Evolutionary conservation across 2,888 invertebrate species (phyloP), one percentile per base, ranked within the genome.

Genomic region (Keiferia lycopersicella): DNA sequence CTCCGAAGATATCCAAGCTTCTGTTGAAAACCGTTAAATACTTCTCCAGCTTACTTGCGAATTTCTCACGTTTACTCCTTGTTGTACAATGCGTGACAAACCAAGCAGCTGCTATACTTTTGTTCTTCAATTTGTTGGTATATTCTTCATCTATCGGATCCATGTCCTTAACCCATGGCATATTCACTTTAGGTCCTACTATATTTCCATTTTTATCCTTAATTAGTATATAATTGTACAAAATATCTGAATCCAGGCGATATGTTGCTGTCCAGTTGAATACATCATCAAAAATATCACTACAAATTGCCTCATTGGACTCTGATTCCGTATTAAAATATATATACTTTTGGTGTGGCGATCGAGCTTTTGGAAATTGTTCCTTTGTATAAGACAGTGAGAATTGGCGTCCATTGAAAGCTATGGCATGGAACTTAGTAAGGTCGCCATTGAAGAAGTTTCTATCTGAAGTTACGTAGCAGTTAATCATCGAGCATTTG

Each of bases 1-100:
- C 67, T 0, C 94, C 94, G 68, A 87, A 94, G 3, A 94, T 81
- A 69, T 94, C 93, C 1, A 94, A 85, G 0, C 80, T 71, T 14
- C 79, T 69, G 0, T 77, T 74, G 65, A 81, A 83, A 0, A 48
- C 45, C 1, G 63, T 60, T 16, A 90, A 69, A 0, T 78, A 80
- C n/a, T 73, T 75, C 51, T 81, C 73, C 26, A 91, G 66, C 2
- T 74, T 67, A 0, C 60, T 69, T 0, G 79, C 87, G 63, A 83
- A 77, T 0, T 73, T 68, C 14, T 72, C 63, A 61, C 91, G 80
- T 0, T 73, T 75, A 70, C 83, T 88, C 65, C 77, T 80, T 34
- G 78, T 81, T 0, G 59, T 66, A 66, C 91, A 91, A 56, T 88
- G 73, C 0, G 91, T 89, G 0, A 88, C 90, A 61, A 91, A 89